Evolutionary conservation across 2,888 invertebrate genomes (phyloP).

Genomic region (Sinelater perroti): DNA sequence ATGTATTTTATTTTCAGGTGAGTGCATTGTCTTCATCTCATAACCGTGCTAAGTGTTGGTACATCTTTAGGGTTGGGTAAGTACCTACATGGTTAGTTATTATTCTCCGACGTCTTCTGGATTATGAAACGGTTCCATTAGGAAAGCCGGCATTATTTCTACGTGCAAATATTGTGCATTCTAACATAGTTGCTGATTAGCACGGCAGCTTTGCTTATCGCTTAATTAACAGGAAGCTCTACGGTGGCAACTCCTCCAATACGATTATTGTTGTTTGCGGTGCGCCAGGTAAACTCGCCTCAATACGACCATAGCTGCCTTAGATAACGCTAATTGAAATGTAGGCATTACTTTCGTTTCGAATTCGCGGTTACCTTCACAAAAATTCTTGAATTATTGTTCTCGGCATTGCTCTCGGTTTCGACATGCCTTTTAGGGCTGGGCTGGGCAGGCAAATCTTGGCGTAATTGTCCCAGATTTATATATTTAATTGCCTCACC

Average conservation of each 20-base stretch:
- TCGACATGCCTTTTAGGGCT: conserved; percentile 38
- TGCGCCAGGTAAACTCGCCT: conserved; percentile 15
- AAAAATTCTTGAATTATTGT: conserved; percentile 35
- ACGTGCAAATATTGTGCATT: too few species aligned
- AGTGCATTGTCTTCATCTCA: too few species aligned
- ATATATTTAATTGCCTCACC: conserved; percentile 35
- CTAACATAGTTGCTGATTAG: too few species aligned
- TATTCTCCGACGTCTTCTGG: too few species aligned
- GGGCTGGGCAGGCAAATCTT: conserved; percentile 41
- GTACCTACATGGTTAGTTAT: too few species aligned
- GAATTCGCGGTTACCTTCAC: conserved; percentile 23
- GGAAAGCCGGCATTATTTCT: too few species aligned
- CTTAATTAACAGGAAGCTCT: not conserved
- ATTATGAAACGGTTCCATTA: too few species aligned
- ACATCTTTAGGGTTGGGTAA: too few species aligned
- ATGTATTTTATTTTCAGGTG: too few species aligned
- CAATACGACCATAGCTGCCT: too few species aligned
- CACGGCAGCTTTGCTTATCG: not conserved
- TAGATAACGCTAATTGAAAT: conserved; percentile 52
- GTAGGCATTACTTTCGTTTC: conserved; percentile 38
- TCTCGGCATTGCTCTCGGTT: conserved; percentile 31
- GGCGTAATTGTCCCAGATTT: conserved; percentile 43
- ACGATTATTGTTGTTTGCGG: too few species aligned
- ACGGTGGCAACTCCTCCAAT: not conserved
- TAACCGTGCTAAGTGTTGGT: too few species aligned